Percentiles rank a stretch among this genome's conserved stretches.
Evolutionary conservation across 2,888 invertebrate species (phyloP).

Genomic region (Drosophila borealis): DNA sequence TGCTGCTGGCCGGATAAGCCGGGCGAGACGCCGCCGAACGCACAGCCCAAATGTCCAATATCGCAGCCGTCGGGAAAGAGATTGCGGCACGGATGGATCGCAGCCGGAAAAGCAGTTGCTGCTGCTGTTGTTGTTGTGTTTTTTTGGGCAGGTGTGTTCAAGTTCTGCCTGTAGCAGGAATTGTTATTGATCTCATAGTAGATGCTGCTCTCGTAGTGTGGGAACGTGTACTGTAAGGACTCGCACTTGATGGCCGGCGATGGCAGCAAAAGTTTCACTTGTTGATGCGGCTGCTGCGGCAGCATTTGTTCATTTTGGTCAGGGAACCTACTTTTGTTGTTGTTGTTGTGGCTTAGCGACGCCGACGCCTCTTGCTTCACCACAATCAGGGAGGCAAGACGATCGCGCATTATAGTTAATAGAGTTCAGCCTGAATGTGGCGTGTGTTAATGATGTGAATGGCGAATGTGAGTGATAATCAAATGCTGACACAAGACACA

Average conservation of each 20-base stretch:
- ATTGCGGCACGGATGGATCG: slow-evolving; percentile 82
- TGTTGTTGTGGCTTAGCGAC: slow-evolving; percentile 44
- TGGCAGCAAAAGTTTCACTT: slow-evolving; percentile 25
- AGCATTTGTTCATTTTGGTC: slow-evolving; percentile 22
- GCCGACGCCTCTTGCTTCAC: slow-evolving; percentile 84
- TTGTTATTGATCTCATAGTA: slow-evolving; percentile 80
- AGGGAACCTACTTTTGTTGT: slow-evolving; percentile 32
- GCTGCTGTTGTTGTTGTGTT: background rate
- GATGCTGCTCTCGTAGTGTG: slow-evolving; percentile 36
- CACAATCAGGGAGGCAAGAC: slow-evolving; percentile 85
- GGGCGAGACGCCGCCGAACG: slow-evolving; percentile 15
- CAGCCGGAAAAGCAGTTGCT: slow-evolving; percentile 42
- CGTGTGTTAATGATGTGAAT: slow-evolving; percentile 4
- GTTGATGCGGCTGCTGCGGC: slow-evolving; percentile 41
- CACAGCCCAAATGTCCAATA: slow-evolving; percentile 71
- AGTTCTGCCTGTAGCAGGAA: slow-evolving; percentile 68
- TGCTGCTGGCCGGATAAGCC: slow-evolving; percentile 33
- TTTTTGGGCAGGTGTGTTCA: slow-evolving; percentile 50
- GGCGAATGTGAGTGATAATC: slow-evolving; percentile 22
- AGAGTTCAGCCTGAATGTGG: slow-evolving; percentile 21
- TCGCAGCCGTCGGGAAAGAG: slow-evolving; percentile 82
- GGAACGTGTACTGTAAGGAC: slow-evolving; percentile 37
- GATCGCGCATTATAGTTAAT: slow-evolving; percentile 84
- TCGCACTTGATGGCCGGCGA: slow-evolving; percentile 71
- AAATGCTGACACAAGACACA: slow-evolving; percentile 31